These are phyloP conservation scores for Drosophila sordidapex DNA, from an alignment of 2,888 invertebrate species.

Conservation along the genomic window DNA sequence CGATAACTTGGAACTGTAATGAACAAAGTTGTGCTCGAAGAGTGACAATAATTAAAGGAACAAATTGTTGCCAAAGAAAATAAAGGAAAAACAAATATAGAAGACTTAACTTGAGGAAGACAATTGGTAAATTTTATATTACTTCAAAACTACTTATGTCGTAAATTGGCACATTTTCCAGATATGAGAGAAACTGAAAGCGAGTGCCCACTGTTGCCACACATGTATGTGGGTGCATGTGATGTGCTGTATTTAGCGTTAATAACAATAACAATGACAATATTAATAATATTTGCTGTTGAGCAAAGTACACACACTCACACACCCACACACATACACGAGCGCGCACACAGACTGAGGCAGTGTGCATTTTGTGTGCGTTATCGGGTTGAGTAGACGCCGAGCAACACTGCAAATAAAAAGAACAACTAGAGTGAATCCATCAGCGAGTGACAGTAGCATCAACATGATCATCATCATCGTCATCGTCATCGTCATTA, in stretches of 20 bases:
- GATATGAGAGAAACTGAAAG: constrained; percentile 3
- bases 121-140: background rate
- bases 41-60: background rate
- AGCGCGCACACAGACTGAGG: background rate
- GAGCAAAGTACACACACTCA: constrained; percentile 65
- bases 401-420: constrained; percentile 61
- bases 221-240: constrained; percentile 16
- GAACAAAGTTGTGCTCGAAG: background rate
- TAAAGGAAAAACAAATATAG: background rate
- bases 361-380: constrained; percentile 50
- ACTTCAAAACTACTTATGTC: background rate
- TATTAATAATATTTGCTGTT: constrained; percentile 69
- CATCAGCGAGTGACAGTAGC: constrained; percentile 56
- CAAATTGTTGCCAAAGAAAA: too few relatives aligned
- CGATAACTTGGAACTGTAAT: background rate
- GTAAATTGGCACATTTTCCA: background rate
- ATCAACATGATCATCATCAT: constrained; percentile 19
- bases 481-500: constrained; percentile 24
- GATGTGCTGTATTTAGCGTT: constrained; percentile 54
- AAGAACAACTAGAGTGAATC: constrained; percentile 73
- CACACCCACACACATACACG: constrained; percentile 5
- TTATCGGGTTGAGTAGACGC: constrained; percentile 54
- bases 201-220: constrained; percentile 45
- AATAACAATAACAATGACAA: constrained; percentile 71
- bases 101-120: background rate